These are phyloP conservation scores for Drosophila kambysellisi DNA, from an alignment of 2,888 invertebrate species.

Conservation along the genomic window DNA sequence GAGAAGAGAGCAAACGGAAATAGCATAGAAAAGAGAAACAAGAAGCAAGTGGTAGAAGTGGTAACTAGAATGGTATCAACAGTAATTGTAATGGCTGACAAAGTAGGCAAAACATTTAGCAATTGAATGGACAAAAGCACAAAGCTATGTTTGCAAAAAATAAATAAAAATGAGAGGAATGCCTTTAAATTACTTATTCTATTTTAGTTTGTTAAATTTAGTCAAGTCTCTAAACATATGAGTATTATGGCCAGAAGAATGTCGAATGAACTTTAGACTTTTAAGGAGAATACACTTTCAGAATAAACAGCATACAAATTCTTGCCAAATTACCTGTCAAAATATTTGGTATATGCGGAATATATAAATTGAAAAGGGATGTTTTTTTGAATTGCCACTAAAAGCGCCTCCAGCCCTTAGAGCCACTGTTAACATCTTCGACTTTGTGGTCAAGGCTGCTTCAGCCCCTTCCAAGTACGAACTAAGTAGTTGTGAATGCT, in stretches of 20 bases:
- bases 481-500: conserved; percentile 58
- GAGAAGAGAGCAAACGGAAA: conserved; percentile 45
- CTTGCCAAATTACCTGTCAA: background rate
- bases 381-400: conserved; percentile 8
- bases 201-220: background rate
- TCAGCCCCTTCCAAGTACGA: conserved; percentile 14
- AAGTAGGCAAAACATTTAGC: conserved; percentile 69
- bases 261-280: background rate
- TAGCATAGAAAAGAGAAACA: conserved; percentile 23
- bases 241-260: background rate
- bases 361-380: background rate
- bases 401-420: conserved; percentile 19
- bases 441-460: conserved; percentile 45
- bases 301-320: background rate
- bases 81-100: conserved; percentile 66
- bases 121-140: conserved; percentile 37
- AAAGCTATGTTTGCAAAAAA: conserved; percentile 3
- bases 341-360: background rate
- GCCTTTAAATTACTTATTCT: background rate
- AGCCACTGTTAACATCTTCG: conserved; percentile 25
- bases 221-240: background rate
- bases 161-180: background rate
- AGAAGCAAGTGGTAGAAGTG: conserved; percentile 28
- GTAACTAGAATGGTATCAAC: conserved; percentile 32
- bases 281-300: background rate